These are phyloP conservation scores for Nettapus auritus DNA, from an alignment of 2,113 vertebrate species.

Conservation along the genomic window DNA sequence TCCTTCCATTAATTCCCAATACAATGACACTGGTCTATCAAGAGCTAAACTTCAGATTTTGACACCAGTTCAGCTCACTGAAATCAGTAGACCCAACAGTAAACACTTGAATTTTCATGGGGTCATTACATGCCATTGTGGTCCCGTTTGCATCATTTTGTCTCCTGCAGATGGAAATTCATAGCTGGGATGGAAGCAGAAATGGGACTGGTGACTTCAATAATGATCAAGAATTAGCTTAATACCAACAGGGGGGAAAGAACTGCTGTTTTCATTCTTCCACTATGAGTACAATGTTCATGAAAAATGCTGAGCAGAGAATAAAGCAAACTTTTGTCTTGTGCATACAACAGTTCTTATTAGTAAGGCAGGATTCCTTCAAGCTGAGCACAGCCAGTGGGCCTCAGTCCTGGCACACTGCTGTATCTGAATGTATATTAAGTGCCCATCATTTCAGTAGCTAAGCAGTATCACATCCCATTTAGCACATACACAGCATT, in stretches of 20 bases:
- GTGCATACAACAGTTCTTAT: neutral
- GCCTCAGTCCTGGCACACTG: neutral
- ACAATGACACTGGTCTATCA: neutral
- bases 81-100: neutral
- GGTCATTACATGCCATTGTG: neutral
- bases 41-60: neutral
- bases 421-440: neutral
- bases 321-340: neutral
- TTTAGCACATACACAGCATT: conserved; percentile 24
- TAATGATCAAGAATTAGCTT: neutral
- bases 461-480: neutral
- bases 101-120: neutral
- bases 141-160: neutral
- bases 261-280: neutral
- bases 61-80: neutral
- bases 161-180: neutral
- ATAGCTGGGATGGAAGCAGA: neutral
- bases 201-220: neutral
- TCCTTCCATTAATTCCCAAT: neutral
- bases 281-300: neutral
- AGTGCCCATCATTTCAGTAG: neutral
- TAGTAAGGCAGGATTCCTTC: neutral
- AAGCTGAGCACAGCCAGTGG: neutral
- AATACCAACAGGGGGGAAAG: neutral
- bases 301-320: neutral